phyloP scores from a whole-genome alignment of 1,140 invertebrate genomes.

The Frieseomelitta varia region DNA sequence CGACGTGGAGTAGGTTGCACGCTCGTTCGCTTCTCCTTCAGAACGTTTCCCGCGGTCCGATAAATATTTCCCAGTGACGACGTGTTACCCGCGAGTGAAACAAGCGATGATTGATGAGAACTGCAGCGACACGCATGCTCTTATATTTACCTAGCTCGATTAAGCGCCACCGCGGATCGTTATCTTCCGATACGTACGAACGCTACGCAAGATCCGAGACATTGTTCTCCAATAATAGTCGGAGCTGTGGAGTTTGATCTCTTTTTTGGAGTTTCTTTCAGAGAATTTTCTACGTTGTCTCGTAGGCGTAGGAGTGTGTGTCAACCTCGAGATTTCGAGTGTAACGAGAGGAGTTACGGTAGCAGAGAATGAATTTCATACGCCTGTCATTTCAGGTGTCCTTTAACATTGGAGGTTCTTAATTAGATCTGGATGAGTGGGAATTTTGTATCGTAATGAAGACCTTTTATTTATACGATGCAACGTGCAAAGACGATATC shows the following conservation, averaged over 20 bases:
- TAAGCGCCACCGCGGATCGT: not conserved
- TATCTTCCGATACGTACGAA: not conserved
- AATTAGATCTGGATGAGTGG: not conserved
- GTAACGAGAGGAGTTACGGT: not conserved
- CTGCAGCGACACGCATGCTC: not conserved
- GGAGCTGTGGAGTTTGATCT: too few relatives aligned
- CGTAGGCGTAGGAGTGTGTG: not conserved
- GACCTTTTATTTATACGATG: not conserved
- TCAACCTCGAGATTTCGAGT: too few relatives aligned
- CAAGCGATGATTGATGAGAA: constrained; percentile 21
- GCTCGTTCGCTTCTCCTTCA: not conserved
- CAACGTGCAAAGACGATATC: too few relatives aligned
- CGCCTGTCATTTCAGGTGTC: too few relatives aligned
- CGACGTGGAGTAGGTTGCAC: constrained; percentile 13
- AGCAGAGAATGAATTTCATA: not conserved
- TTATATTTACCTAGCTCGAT: not conserved
- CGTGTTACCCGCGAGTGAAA: not conserved
- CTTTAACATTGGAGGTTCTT: not conserved
- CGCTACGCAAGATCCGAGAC: too few relatives aligned
- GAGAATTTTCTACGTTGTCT: not conserved
- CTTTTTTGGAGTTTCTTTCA: not conserved
- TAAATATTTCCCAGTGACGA: constrained; percentile 12
- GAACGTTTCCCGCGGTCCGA: not conserved
- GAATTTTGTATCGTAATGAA: not conserved
- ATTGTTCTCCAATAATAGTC: not conserved